Evolutionary conservation across 1,140 invertebrate species (phyloP).

Genomic region (Drosophila lini): DNA sequence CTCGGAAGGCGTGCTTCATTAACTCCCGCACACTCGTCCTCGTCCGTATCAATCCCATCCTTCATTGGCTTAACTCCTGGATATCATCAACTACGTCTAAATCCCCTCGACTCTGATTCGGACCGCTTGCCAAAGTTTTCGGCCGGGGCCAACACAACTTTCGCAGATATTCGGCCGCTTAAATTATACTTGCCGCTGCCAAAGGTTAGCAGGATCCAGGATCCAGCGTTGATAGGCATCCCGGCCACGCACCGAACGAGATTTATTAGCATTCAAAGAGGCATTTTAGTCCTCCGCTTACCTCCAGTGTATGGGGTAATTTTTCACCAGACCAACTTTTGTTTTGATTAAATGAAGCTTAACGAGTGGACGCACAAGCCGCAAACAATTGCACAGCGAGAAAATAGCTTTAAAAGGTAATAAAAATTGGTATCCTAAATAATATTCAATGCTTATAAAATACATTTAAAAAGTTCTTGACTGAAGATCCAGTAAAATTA

Average conservation of each 20-base stretch:
- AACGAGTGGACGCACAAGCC: slow-evolving; percentile 62
- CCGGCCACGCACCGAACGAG: slow-evolving; percentile 56
- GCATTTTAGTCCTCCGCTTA: slow-evolving; percentile 66
- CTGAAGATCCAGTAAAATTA: too few relatives aligned
- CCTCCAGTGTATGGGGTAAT: slow-evolving; percentile 58
- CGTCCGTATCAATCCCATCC: slow-evolving; percentile 44
- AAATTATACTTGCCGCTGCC: slow-evolving; percentile 60
- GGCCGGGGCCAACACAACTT: slow-evolving; percentile 32
- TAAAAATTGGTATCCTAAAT: too few relatives aligned
- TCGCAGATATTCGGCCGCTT: slow-evolving; percentile 44
- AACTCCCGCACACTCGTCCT: slow-evolving; percentile 41
- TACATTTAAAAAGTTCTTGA: too few relatives aligned
- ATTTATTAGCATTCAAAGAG: slow-evolving; percentile 83
- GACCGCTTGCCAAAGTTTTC: slow-evolving; percentile 11
- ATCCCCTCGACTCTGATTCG: slow-evolving; percentile 40
- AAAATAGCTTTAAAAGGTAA: background rate
- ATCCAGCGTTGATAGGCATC: slow-evolving; percentile 54
- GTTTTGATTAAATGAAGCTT: slow-evolving; percentile 84
- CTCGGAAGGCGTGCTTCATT: slow-evolving; percentile 59
- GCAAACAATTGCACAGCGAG: slow-evolving; percentile 23
- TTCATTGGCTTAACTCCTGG: slow-evolving; percentile 59
- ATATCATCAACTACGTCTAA: slow-evolving; percentile 42
- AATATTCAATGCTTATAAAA: too few relatives aligned
- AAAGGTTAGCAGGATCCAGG: slow-evolving; percentile 51
- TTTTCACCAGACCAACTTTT: slow-evolving; percentile 77